These are phyloP conservation scores for Echinops telfairi DNA, from an alignment of 2,113 vertebrate genomes.

Conservation along the genomic window DNA sequence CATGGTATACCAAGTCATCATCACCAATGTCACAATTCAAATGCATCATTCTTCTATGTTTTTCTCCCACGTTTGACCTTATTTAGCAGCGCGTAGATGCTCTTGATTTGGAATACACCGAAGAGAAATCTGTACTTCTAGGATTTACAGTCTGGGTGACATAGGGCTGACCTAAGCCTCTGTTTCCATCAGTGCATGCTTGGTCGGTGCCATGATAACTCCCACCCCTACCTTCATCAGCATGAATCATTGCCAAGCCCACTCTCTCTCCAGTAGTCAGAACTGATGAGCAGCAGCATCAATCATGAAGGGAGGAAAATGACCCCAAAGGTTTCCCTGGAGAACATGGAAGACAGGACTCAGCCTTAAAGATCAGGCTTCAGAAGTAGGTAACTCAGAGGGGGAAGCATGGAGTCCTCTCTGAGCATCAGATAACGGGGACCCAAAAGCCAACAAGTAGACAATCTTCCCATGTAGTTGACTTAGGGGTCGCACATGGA, in stretches of 20 bases:
- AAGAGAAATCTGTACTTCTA: neutral
- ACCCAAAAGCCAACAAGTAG: neutral
- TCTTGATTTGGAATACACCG: neutral
- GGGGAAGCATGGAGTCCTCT: neutral
- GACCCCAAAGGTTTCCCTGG: neutral
- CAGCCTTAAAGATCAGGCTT: neutral
- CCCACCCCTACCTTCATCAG: neutral
- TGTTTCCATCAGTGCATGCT: neutral
- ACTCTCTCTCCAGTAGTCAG: neutral
- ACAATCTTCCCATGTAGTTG: neutral
- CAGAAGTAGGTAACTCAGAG: neutral
- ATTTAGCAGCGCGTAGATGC: neutral
- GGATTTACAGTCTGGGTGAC: neutral
- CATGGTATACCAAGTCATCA: neutral
- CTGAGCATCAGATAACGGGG: neutral
- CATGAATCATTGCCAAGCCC: accelerated
- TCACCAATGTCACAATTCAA: neutral
- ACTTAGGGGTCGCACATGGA: too few species aligned
- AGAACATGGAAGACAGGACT: neutral
- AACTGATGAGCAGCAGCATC: neutral
- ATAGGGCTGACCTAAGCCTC: neutral
- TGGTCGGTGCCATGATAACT: neutral
- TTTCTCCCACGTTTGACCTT: neutral
- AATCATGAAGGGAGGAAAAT: neutral
- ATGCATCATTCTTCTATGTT: neutral